These are phyloP conservation scores for Plebejus anna DNA, from an alignment of 2,888 invertebrate species.

Conservation along the genomic window DNA sequence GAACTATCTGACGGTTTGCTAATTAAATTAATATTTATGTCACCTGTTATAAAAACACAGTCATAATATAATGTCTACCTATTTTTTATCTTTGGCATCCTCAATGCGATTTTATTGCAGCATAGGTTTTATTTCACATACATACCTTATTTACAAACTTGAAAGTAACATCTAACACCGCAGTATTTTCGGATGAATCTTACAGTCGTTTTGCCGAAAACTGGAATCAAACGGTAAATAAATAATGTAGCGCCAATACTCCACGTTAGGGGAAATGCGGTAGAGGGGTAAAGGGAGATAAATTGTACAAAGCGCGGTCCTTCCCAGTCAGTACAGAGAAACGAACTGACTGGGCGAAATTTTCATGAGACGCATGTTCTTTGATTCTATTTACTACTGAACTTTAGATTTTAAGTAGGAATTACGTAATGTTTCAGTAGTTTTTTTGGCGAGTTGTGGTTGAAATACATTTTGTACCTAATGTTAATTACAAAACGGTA, in stretches of 20 bases:
- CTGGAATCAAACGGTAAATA: constrained; percentile 11
- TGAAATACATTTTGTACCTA: too few species aligned
- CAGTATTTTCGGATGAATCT: background rate
- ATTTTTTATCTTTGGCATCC: too few species aligned
- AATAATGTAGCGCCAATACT: constrained; percentile 2
- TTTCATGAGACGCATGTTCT: background rate
- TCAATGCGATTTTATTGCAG: too few species aligned
- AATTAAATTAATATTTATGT: too few species aligned
- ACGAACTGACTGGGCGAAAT: background rate
- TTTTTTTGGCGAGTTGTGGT: too few species aligned
- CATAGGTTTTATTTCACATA: background rate
- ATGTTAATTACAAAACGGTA: too few species aligned
- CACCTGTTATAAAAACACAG: too few species aligned
- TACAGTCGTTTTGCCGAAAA: background rate
- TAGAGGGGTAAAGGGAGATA: background rate
- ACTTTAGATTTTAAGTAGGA: background rate
- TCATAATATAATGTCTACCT: too few species aligned
- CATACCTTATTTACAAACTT: background rate
- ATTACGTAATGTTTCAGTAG: background rate
- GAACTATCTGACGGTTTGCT: too few species aligned
- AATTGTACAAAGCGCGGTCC: constrained; percentile 10
- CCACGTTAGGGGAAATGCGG: background rate
- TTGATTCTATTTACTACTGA: background rate
- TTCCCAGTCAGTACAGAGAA: background rate
- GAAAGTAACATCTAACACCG: background rate